Base-by-base conservation (phyloP, 1,140 invertebrate genomes). In the Neodiprion lecontei region DNA sequence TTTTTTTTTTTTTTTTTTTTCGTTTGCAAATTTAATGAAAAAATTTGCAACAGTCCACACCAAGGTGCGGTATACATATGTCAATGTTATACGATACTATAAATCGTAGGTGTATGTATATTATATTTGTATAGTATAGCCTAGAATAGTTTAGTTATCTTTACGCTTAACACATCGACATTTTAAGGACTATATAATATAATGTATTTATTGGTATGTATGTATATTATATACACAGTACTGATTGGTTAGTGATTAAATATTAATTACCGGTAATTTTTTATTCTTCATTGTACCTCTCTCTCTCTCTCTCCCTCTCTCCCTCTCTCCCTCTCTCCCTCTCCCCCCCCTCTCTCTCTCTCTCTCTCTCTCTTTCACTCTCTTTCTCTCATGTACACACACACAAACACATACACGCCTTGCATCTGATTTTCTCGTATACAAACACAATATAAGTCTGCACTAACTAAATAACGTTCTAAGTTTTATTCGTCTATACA, bases 171-270 rank as follows among this genome's bases (percentile, higher is more conserved):
- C 86, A 88, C 86, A 88, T 84, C 83, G 81, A 88, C 82, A 78
- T 83, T 40, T 40, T 40, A 5, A 1, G 5, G 28, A 40, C 28
- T 40, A 40, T 40, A 40, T 40, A 40, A 40, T 40, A 40, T 40
- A 40, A 40, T 40, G 28, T 40, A 40, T 40, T 40, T 40, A 40
- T 40, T 83, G 81, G 76, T 82, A 83, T 86, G 28, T 40, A 40
- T 40, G 28, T 40, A 40, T 40, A 84, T 81, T 75, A 81, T 79
- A 88, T 88, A 85, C 85, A 89, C 82, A 86, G 82, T 83, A 83
- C 84, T 86, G 86, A 84, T 82, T 83, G 85, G 78, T 88, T 84
- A 84, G 81, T 84, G 86, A 84, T 88, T 88, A 89, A 87, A 87
- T 88, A 89, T 83, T 80, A 79, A 81, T 81, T 87, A 84, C 8